Evolutionary conservation across 2,888 invertebrate genomes (phyloP), one percentile per base, ranked within the genome.

Genomic region (Clepsis dumicolana): DNA sequence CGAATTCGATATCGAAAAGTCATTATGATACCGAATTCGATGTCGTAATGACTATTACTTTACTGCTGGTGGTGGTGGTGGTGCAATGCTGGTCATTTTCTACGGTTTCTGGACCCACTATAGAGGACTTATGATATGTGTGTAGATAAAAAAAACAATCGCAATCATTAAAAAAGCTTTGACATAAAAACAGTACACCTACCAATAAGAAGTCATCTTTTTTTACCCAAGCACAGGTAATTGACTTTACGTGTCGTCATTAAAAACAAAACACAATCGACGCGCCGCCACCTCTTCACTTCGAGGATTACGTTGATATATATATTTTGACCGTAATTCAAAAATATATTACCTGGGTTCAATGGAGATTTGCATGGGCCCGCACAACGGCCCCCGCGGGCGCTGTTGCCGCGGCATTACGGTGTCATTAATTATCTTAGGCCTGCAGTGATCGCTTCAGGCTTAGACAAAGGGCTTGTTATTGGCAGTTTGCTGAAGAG

Each of bases 381-480:
- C 77, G 71, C 77, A 72, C 70, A 79, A 88, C 82, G 84, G 83
- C 76, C 81, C 89, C 87, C 87, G 69, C 72, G 89, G 88, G 89
- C 79, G 77, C 82, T 78, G 81, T 89, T 87, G 85, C 79, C 80
- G 70, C 77, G 74, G 83, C 82, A 83, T 86, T 88, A 88, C 82
- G 76, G 75, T 76, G 79, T 87, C 85, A 90, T 90, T 90, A 90
- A 90, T 90, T 89, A 88, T 87, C 83, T 86, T 85, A 80, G 80
- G 76, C 72, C 74, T 75, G 74, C 80, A 79, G 80, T 80, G 83
- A 82, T 84, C 82, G 84, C 76, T 83, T 78, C 76, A 78, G 76
- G 79, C 73, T 78, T 78, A 68, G 25, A 59, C 63, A 68, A 67
- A 53, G 57, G 50, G 52, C 27, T 59, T n/a, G 64, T 48, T 66